Conservation (phyloP, 2,888 invertebrate genomes). For the Morpho helenor region DNA sequence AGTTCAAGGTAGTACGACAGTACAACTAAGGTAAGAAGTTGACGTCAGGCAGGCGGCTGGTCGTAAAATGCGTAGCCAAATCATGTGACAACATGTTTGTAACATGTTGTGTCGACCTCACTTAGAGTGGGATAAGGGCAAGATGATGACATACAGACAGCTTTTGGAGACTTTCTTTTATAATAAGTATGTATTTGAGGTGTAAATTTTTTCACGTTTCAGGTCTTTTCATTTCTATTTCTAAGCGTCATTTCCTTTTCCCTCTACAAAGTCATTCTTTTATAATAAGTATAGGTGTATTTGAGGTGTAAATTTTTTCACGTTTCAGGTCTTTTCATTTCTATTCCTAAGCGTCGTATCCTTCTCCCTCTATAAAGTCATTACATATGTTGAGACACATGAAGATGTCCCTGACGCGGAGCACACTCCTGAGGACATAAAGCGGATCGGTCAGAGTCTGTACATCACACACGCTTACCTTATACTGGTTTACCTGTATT, state of each 20-base stretch:
- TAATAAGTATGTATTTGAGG: too few species aligned
- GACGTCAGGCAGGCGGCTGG: too few species aligned
- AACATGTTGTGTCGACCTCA: too few species aligned
- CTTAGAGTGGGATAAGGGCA: too few species aligned
- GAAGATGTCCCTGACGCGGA: conserved; percentile 34
- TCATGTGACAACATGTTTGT: too few species aligned
- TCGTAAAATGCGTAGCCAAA: too few species aligned
- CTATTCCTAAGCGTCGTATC: conserved; percentile 38
- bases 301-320: conserved; percentile 2
- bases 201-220: conserved; percentile 29
- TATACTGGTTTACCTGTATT: conserved; percentile 49
- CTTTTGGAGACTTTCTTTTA: too few species aligned
- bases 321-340: conserved; percentile 48
- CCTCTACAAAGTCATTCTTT: conserved; percentile 43
- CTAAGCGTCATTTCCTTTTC: conserved; percentile 41
- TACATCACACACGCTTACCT: conserved; percentile 59
- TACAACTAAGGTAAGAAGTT: too few species aligned
- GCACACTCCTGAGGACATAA: conserved; percentile 45
- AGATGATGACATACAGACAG: too few species aligned
- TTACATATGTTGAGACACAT: conserved; percentile 39
- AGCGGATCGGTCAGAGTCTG: conserved; percentile 41
- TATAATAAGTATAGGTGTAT: too few species aligned
- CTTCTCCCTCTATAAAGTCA: conserved; percentile 47
- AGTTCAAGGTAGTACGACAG: too few species aligned
- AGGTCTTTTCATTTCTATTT: conserved; percentile 45